phyloP scores from a whole-genome alignment of 2,797 vertebrate genomes.

The Cyclopterus lumpus region DNA sequence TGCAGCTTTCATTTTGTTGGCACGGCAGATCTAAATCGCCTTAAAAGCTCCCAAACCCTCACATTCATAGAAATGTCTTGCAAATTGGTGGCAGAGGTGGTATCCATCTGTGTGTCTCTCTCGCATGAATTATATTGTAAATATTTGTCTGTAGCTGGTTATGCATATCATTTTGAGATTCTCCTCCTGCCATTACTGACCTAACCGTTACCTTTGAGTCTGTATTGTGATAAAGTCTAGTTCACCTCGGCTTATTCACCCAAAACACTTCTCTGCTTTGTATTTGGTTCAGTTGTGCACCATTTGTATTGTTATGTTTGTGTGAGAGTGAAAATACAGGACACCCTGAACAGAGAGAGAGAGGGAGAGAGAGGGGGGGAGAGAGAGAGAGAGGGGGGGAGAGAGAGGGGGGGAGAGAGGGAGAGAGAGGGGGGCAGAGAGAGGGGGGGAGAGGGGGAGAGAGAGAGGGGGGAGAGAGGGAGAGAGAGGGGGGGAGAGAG shows the following conservation, averaged over 20 bases:
- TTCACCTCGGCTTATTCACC: conserved; percentile 7
- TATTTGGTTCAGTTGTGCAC: neutral
- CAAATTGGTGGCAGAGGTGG: conserved; percentile 59
- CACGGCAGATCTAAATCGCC: conserved; percentile 49
- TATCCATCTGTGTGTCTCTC: conserved; percentile 45
- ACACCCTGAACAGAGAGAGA: too few species aligned
- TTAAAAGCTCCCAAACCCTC: conserved; percentile 44
- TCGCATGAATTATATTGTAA: conserved; percentile 48
- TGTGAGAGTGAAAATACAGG: neutral
- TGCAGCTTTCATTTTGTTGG: conserved; percentile 40
- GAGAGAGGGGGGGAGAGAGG: too few species aligned
- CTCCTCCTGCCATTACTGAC: conserved; percentile 12
- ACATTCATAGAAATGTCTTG: conserved; percentile 43
- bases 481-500: too few species aligned
- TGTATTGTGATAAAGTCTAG: neutral
- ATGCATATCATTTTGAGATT: conserved; percentile 29
- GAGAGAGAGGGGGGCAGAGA: too few species aligned
- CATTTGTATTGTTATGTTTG: neutral
- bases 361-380: too few species aligned
- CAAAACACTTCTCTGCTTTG: neutral
- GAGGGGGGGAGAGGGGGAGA: too few species aligned
- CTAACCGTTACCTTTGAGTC: conserved; percentile 15
- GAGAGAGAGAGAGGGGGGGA: too few species aligned
- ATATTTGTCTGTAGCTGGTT: conserved; percentile 33
- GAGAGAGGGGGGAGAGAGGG: too few species aligned